These are phyloP conservation scores for Drosophila pallidifrons DNA, from an alignment of 1,140 invertebrate genomes.

Conservation along the genomic window DNA sequence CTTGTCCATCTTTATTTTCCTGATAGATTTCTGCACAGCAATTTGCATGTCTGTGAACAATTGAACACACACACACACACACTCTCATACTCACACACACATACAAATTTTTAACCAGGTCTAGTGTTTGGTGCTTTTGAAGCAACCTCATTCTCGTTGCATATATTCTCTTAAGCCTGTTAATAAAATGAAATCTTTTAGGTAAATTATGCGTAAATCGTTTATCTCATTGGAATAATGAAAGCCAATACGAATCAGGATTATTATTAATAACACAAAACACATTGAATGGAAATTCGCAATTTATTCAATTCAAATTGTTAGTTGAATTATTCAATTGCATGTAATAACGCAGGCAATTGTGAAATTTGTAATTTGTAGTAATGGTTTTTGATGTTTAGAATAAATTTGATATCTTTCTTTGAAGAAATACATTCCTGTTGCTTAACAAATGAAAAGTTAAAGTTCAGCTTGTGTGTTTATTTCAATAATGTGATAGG, in stretches of 20 bases:
- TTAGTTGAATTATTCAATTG: too few species aligned
- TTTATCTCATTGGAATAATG: background rate
- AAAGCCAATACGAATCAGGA: background rate
- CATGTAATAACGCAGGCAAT: too few species aligned
- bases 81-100: background rate
- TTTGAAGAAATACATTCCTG: too few species aligned
- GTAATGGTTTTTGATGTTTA: too few species aligned
- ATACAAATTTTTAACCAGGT: background rate
- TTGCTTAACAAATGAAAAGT: too few species aligned
- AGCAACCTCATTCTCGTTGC: background rate
- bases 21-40: background rate
- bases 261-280: background rate
- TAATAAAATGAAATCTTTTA: conserved; percentile 7
- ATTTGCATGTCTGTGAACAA: background rate
- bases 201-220: conserved; percentile 13
- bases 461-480: too few species aligned
- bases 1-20: background rate
- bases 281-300: background rate
- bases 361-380: too few species aligned
- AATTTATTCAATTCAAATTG: background rate
- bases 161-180: background rate
- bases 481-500: too few species aligned
- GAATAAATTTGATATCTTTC: too few species aligned
- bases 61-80: background rate
- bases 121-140: background rate